Conservation (phyloP, 2,797 vertebrate species). For the Okamejei kenojei region DNA sequence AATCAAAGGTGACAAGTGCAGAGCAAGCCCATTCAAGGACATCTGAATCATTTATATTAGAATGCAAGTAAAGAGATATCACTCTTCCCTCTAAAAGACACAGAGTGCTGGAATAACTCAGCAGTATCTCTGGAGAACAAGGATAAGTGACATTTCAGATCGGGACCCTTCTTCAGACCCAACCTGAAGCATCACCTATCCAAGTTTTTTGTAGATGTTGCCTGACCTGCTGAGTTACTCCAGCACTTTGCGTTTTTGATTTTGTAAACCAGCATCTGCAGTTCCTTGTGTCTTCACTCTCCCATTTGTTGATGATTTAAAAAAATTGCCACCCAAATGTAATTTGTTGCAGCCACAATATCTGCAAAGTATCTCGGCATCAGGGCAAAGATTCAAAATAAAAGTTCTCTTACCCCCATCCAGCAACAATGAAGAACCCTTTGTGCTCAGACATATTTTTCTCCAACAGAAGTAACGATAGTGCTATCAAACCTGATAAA, state of each 20-base stretch:
- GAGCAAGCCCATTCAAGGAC: too few species aligned
- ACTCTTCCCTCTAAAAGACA: neutral
- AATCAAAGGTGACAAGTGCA: too few species aligned
- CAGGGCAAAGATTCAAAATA: neutral
- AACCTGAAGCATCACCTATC: too few species aligned
- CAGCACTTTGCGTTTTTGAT: too few species aligned
- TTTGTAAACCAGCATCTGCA: too few species aligned
- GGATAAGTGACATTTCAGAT: too few species aligned
- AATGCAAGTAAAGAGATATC: neutral
- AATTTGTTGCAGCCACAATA: neutral
- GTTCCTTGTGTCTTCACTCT: too few species aligned
- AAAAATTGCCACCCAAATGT: neutral
- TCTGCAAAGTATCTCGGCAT: neutral
- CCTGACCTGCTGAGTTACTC: too few species aligned
- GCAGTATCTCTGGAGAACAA: too few species aligned
- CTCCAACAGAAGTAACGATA: slow-evolving; percentile 76
- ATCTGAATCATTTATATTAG: neutral
- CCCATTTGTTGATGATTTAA: neutral
- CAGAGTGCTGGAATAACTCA: too few species aligned
- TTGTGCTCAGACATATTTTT: slow-evolving; percentile 62
- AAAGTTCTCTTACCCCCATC: slow-evolving; percentile 82
- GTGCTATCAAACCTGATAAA: slow-evolving; percentile 74
- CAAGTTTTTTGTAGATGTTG: too few species aligned
- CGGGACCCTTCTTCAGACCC: too few species aligned
- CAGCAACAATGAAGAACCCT: slow-evolving; percentile 67